Evolutionary conservation across 2,797 vertebrate species (phyloP), one percentile per base, ranked within the genome.

Genomic region (Cygnus olor): DNA sequence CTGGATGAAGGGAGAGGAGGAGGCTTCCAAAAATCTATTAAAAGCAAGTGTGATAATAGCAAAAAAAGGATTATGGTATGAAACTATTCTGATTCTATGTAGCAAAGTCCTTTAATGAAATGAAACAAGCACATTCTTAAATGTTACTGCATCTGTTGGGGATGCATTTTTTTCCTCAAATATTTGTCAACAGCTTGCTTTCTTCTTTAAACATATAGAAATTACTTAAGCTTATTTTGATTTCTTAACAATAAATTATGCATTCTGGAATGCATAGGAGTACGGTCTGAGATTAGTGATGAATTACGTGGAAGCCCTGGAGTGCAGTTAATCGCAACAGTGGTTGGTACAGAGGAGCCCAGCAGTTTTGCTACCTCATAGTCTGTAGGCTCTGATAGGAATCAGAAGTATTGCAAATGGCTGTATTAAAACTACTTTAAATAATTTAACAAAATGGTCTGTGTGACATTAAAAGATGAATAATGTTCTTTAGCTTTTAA

Each of bases 161-260:
- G 17, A 36, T 42, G 19, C 10, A 1, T 44, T 69, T 88, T 89
- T 89, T 77, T 58, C 24, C 47, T 64, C 53, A 87, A 90, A 72
- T 91, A 60, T 61, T 94, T 96, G 85, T 95, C 49, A 85, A 36
- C 91, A 71, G 49, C 38, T 89, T 94, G 60, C 79, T 96, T 96
- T 68, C 63, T 85, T 95, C 86, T 82, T 88, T 61, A 51, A 61
- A 65, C 73, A 95, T 85, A 91, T 63, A 95, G 28, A 91, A 89
- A 96, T 94, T 79, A 65, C 70, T 94, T 83, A 85, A 91, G 79
- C 58, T 84, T 73, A 10, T 95, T 96, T 95, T 86, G 90, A 89
- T 84, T 83, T 66, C 93, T 94, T 76, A 95, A 69, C 28, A 86
- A 84, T 64, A 84, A 61, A 83, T 93, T 66, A 81, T 83, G 80